Evolutionary conservation across 2,113 vertebrate genomes (phyloP), one percentile per base, ranked within the genome.

Genomic region (Sarotherodon lohbergeri): DNA sequence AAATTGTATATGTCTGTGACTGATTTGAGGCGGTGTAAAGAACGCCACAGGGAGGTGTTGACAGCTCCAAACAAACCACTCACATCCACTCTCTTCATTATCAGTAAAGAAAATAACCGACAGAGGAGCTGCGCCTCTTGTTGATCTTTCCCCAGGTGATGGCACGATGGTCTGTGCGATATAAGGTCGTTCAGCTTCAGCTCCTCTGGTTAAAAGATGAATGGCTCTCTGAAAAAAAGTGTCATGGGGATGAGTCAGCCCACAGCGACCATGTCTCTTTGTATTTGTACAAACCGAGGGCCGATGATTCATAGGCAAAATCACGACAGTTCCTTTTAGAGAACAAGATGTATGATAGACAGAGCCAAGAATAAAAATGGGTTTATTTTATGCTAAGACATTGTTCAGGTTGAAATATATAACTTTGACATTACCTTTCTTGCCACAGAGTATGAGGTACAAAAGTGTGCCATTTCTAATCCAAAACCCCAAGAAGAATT

Each of bases 201-300:
- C 87, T 90, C 78, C 54, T 86, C 89, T 82, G 80, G 34, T 82
- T 34, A 78, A 81, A 61, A 92, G 86, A 90, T 80, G 84, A 93
- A 93, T 84, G 89, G 36, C 63, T 81, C 19, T 1, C 36, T 68
- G 81, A 59, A 83, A 86, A 88, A 80, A 56, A 57, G 34, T 87
- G 90, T 87, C 73, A 56, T 27, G 82, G 57, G 90, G 88, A 91
- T 93, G 93, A 94, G 87, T 92, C 93, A 92, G 80, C 87, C 80
- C 43, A 41, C 22, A 82, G 88, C 29, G 39, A 87, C 88, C 81
- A 52, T 32, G 86, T 90, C 90, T 91, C 92, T 91, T 93, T 89
- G 85, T 88, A n/a, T 94, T 81, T 83, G 86, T 50, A 79, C 88
- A 91, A 87, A 92, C 87, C 82, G 59, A 91, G 73, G 86, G 46